Evolutionary conservation across 2,888 invertebrate genomes (phyloP).

Genomic region (Athetis lepigone): DNA sequence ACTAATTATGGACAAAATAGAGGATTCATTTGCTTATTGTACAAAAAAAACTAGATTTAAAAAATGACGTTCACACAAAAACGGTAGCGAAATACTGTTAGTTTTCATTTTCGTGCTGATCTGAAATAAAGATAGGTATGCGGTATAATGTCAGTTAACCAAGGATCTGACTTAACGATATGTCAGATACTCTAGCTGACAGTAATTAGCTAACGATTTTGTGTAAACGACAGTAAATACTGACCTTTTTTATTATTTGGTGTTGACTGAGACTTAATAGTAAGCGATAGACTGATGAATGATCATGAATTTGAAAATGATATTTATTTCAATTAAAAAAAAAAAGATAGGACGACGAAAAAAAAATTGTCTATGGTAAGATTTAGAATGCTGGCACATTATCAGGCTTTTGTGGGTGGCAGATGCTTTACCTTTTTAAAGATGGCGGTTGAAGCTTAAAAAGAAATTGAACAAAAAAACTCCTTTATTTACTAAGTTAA

Average conservation of each 20-base stretch:
- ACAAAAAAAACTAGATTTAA: constrained; percentile 32
- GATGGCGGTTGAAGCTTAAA: background rate
- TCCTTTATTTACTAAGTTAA: constrained; percentile 9
- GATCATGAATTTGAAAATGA: constrained; percentile 32
- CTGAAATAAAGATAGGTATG: too few species aligned
- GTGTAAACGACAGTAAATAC: background rate
- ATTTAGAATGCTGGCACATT: background rate
- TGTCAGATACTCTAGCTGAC: background rate
- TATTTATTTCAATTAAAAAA: constrained; percentile 45
- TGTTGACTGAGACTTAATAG: constrained; percentile 62
- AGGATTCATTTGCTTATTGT: constrained; percentile 17
- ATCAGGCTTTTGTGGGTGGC: background rate
- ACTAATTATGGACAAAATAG: background rate
- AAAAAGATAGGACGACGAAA: constrained; percentile 24
- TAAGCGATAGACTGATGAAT: constrained; percentile 58
- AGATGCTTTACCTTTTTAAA: background rate
- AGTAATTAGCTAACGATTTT: background rate
- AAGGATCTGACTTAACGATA: background rate
- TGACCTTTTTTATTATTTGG: constrained; percentile 26
- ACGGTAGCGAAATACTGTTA: too few species aligned
- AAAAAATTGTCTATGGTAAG: background rate
- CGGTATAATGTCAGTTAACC: background rate
- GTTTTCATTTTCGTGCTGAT: too few species aligned
- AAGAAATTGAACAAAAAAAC: background rate
- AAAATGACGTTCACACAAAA: background rate